Evolutionary conservation across 1,140 invertebrate species (phyloP), one percentile per base, ranked within the genome.

Genomic region (Sycophila sp.): DNA sequence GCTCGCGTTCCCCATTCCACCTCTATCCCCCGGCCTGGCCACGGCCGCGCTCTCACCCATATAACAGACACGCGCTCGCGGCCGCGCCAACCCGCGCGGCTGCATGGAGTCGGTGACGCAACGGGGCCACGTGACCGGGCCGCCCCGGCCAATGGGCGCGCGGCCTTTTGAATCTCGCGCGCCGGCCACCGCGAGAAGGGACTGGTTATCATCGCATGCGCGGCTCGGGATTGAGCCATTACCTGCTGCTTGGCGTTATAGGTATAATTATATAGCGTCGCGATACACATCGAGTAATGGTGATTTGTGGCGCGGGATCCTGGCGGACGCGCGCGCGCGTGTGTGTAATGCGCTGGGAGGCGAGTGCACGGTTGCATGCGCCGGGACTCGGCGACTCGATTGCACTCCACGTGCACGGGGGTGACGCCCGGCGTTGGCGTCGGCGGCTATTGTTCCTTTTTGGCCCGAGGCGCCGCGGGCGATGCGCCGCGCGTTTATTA

Each of bases 221-320:
- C 81, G 80, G n/a, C 80, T 83, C 78, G 77, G 79, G 80, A 86
- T 85, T 86, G 84, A 86, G 84, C 84, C 83, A 86, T 86, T 85
- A 85, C 82, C 83, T 80, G 81, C 76, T 83, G 78, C 80, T 82
- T 80, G 76, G 78, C 83, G 82, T 82, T 85, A 86, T 84, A 82
- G 80, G 77, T 81, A 83, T 86, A 86, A 85, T 85, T 86, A 86
- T 83, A 83, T 83, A 82, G 83, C 82, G 72, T 82, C 76, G 80
- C 80, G 84, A 85, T 86, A 85, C 76, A 82, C 83, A 85, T 86
- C 85, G 83, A 85, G 82, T 85, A 86, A 85, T 85, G 81, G 83
- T 85, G 83, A 85, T 86, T 86, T 86, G 83, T 85, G 75, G 83
- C 72, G 71, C 65, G 53, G 7, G 11, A 17, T 26, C 13, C 17